Percentiles rank a stretch among this genome's conserved stretches.
Evolutionary conservation across 2,113 vertebrate genomes (phyloP).

Genomic region (Chamaetylas fuelleborni): DNA sequence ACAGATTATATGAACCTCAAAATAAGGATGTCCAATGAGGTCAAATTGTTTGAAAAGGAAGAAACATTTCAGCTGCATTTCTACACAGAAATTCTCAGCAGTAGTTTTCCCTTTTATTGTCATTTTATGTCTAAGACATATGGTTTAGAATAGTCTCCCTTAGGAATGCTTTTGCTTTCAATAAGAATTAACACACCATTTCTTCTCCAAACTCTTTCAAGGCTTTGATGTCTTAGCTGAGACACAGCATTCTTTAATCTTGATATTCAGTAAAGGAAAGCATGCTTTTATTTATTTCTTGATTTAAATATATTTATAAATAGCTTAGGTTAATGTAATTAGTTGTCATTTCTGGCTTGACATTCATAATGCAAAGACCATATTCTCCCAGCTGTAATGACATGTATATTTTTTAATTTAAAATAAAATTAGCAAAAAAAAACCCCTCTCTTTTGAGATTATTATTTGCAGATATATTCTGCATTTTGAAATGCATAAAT

Average conservation of each 20-base stretch:
- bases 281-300: not conserved
- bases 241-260: constrained; percentile 35
- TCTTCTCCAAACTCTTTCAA: constrained; percentile 39
- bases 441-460: not conserved
- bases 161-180: constrained; percentile 45
- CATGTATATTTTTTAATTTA: not conserved
- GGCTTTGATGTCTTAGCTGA: constrained; percentile 47
- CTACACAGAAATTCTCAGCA: constrained; percentile 6
- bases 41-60: constrained; percentile 20
- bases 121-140: constrained; percentile 48
- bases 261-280: constrained; percentile 25
- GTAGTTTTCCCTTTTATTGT: constrained; percentile 27
- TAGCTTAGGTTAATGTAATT: not conserved
- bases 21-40: not conserved
- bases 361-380: not conserved
- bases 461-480: not conserved
- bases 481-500: not conserved
- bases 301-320: constrained; percentile 30
- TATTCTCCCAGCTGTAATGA: not conserved
- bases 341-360: not conserved
- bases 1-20: constrained; percentile 1
- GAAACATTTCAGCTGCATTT: constrained; percentile 8
- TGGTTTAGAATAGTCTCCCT: constrained; percentile 10
- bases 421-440: not conserved
- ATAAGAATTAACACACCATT: constrained; percentile 48